Evolutionary conservation across 2,113 vertebrate genomes (phyloP).

Genomic region (Arenaria interpres): DNA sequence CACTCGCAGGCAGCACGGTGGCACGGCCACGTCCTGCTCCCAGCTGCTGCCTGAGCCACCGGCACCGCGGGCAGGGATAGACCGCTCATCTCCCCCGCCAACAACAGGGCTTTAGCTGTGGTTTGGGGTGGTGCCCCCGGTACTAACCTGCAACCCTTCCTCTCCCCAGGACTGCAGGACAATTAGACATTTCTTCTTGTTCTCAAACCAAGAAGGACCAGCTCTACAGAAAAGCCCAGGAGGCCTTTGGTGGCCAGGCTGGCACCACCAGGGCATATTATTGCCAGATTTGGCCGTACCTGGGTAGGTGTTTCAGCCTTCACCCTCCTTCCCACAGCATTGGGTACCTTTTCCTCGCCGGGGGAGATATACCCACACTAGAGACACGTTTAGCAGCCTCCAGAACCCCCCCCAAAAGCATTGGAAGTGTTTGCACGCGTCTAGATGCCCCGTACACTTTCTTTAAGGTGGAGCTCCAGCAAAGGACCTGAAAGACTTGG

Average conservation of each 20-base stretch:
- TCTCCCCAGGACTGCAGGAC: conserved; percentile 49
- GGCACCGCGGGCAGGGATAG: rapidly evolving
- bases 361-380: neutral
- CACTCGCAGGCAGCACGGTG: rapidly evolving
- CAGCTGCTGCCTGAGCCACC: neutral
- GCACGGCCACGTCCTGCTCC: rapidly evolving
- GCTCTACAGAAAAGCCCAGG: conserved; percentile 58
- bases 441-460: neutral
- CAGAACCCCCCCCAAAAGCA: rapidly evolving
- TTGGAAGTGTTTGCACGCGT: neutral
- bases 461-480: conserved; percentile 69
- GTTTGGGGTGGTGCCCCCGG: rapidly evolving
- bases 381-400: rapidly evolving
- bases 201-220: conserved; percentile 65
- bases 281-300: conserved; percentile 45
- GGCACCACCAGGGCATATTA: neutral
- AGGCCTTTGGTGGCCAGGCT: conserved; percentile 50
- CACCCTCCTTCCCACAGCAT: rapidly evolving
- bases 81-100: rapidly evolving
- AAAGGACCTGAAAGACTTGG: conserved; percentile 64
- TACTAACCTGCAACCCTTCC: neutral
- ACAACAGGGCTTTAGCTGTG: neutral
- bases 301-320: conserved; percentile 57
- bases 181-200: conserved; percentile 55
- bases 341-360: neutral